Evolutionary conservation across 2,797 vertebrate species (phyloP).

Genomic region (Sardinella longiceps): DNA sequence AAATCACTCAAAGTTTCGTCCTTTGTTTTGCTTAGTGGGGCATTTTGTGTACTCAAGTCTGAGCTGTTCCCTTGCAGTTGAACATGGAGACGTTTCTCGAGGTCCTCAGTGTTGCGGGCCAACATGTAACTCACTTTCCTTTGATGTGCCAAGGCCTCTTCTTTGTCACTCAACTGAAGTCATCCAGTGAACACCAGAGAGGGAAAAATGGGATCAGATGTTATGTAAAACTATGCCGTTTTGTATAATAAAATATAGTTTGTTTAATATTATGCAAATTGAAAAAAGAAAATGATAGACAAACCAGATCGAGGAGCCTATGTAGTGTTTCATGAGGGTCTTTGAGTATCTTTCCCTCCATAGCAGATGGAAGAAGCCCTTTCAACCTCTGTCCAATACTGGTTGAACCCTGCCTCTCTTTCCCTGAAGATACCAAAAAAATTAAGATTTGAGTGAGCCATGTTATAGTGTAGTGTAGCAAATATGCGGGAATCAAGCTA

Average conservation of each 20-base stretch:
- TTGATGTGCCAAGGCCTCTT: slow-evolving; percentile 91
- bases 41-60: not conserved
- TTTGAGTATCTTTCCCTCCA: slow-evolving; percentile 69
- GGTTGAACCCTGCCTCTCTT: slow-evolving; percentile 46
- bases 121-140: slow-evolving; percentile 94
- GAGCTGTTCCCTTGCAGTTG: slow-evolving; percentile 25
- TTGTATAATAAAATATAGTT: too few species aligned
- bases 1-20: not conserved
- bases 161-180: slow-evolving; percentile 88
- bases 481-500: not conserved
- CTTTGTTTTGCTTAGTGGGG: not conserved
- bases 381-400: slow-evolving; percentile 76
- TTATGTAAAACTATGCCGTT: not conserved
- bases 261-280: not conserved
- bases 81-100: slow-evolving; percentile 64
- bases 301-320: slow-evolving; percentile 83
- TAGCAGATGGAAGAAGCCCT: slow-evolving; percentile 69
- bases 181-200: slow-evolving; percentile 26
- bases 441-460: not conserved
- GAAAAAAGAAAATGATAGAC: slow-evolving; percentile 33
- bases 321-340: slow-evolving; percentile 75
- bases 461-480: not conserved
- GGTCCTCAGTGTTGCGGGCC: slow-evolving; percentile 78
- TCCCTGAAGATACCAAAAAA: slow-evolving; percentile 51
- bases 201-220: slow-evolving; percentile 33